A percentile compares a stretch with the other conserved stretches of the same genome.
Evolutionary conservation across 1,140 invertebrate species (phyloP).

Genomic region (Lordiphosa collinella): DNA sequence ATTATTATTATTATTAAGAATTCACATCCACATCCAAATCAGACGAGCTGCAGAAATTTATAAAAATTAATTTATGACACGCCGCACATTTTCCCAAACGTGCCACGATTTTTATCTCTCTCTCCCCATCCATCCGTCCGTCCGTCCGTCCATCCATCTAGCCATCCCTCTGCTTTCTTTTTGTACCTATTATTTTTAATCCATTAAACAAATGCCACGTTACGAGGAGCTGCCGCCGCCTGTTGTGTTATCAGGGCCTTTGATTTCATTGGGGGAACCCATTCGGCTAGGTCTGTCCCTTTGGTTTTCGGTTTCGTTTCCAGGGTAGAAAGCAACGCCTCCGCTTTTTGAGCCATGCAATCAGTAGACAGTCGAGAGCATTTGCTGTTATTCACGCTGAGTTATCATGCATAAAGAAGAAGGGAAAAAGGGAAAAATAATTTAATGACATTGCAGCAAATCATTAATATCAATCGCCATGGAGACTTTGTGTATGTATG

Average conservation of each 20-base stretch:
- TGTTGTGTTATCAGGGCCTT: constrained; percentile 62
- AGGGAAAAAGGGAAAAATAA: constrained; percentile 47
- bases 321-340: constrained; percentile 62
- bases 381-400: constrained; percentile 38
- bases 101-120: constrained; percentile 63
- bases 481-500: constrained; percentile 10
- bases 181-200: constrained; percentile 70
- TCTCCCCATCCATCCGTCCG: constrained; percentile 7
- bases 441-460: constrained; percentile 56
- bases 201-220: constrained; percentile 75
- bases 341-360: constrained; percentile 42
- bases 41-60: constrained; percentile 53
- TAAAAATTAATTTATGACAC: constrained; percentile 73
- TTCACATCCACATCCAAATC: constrained; percentile 36
- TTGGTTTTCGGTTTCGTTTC: constrained; percentile 6
- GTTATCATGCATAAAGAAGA: constrained; percentile 56
- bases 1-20: constrained; percentile 54
- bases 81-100: constrained; percentile 64
- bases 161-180: constrained; percentile 12
- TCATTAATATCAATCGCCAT: constrained; percentile 67
- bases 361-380: constrained; percentile 17
- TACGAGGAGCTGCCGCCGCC: constrained; percentile 23
- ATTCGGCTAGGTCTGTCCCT: constrained; percentile 14
- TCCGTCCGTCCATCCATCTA: not conserved
- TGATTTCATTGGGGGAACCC: constrained; percentile 49